phyloP scores from a whole-genome alignment of 2,797 vertebrate species.

The Schizopygopsis malacanthus region DNA sequence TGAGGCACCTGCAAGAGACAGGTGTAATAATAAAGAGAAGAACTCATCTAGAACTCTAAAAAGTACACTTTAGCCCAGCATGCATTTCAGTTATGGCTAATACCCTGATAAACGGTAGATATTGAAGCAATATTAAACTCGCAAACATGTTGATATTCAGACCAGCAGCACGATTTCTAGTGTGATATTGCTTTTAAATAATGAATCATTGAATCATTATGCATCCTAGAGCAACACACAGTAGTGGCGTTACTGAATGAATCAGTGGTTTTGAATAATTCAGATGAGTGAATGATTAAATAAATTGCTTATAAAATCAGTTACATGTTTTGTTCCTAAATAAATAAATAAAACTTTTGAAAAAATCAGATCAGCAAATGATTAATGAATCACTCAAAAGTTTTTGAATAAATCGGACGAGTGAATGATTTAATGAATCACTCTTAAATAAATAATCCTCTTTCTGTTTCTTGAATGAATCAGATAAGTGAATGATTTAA shows the following conservation, averaged over 20 bases:
- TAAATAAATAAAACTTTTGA: not conserved
- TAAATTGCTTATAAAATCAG: not conserved
- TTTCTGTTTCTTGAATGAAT: not conserved
- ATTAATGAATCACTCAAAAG: not conserved
- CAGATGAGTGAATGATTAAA: not conserved
- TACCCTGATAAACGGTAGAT: not conserved
- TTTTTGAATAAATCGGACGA: not conserved
- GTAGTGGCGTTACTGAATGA: not conserved
- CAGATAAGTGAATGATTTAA: not conserved
- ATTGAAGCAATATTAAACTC: not conserved
- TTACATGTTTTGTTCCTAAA: not conserved
- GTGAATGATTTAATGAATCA: not conserved
- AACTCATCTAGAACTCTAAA: not conserved
- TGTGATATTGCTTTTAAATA: not conserved
- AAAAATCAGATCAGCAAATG: not conserved
- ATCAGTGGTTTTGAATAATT: not conserved
- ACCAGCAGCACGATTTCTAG: not conserved
- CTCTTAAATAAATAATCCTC: not conserved
- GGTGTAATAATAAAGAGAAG: not conserved
- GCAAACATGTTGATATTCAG: not conserved
- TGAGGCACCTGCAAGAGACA: slow-evolving; percentile 2
- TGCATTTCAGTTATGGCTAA: not conserved
- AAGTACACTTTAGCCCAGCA: not conserved
- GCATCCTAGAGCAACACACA: not conserved
- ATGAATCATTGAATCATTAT: not conserved